Evolutionary conservation across 2,888 invertebrate genomes (phyloP).

Genomic region (Drosophila bunnanda): DNA sequence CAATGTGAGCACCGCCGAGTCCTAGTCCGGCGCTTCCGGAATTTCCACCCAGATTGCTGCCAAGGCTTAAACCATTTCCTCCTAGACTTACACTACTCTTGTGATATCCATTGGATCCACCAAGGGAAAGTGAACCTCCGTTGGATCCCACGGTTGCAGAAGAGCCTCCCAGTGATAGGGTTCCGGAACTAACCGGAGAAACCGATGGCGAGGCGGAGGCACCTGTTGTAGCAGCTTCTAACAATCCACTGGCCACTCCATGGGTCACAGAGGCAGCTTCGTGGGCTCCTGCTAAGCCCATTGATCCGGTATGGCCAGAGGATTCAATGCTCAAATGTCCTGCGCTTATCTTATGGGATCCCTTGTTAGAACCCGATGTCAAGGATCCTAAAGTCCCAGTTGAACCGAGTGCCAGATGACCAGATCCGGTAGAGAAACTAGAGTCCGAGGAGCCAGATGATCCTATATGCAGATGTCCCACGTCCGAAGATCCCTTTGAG

Average conservation of each 20-base stretch:
- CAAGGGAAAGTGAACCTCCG: neutral
- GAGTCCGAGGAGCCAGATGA: conserved; percentile 7
- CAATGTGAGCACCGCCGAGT: conserved; percentile 13
- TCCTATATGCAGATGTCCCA: conserved; percentile 9
- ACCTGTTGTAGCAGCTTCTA: conserved; percentile 3
- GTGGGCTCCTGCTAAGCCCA: conserved; percentile 5
- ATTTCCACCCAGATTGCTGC: conserved; percentile 8
- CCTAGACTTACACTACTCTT: conserved; percentile 10
- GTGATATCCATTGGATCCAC: conserved; percentile 7
- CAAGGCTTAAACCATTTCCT: conserved; percentile 19
- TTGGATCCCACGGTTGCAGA: neutral
- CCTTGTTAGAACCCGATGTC: neutral
- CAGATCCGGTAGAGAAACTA: neutral
- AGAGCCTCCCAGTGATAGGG: conserved; percentile 3
- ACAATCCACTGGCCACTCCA: conserved; percentile 4
- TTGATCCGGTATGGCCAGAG: neutral
- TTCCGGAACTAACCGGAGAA: conserved; percentile 2
- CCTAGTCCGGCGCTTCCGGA: conserved; percentile 20
- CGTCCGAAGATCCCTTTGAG: neutral
- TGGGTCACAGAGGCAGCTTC: conserved; percentile 9
- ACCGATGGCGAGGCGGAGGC: neutral
- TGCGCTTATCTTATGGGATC: neutral
- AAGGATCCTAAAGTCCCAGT: neutral
- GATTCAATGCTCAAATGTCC: conserved; percentile 20
- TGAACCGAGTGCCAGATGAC: conserved; percentile 10